Evolutionary conservation across 2,888 invertebrate species (phyloP), one percentile per base, ranked within the genome.

Genomic region (Lordiphosa fenestrarum): DNA sequence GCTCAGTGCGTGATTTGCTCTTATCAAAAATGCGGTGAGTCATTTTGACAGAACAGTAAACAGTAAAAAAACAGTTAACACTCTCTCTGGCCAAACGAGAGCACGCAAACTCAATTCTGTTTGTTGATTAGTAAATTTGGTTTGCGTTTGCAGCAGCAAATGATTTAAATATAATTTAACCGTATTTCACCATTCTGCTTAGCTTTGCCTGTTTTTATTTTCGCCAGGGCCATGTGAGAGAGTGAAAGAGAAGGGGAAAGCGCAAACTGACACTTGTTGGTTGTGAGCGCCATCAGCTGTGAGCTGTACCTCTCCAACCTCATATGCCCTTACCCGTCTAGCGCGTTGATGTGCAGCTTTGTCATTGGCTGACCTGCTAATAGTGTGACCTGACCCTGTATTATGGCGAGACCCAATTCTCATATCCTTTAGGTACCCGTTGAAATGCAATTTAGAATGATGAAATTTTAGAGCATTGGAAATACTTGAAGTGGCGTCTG

Each of bases 21-120:
- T 75, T 75, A 72, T 84, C 74, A 81, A 66, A 53, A 48, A 61
- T 41, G 61, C 67, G 73, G 81, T 77, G 77, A 77, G 84, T 77
- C 77, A 83, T 68, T 35, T 51, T 6, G 10, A 33, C 6, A 25
- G 30, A 49, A 15, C 12, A 25, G 2, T 25, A 30, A 9, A 30
- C 30, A 30, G 40, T 35, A 53, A 46, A 53, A 40, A 66, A 48
- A 48, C 33, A 35, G 36, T 53, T 40, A 64, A 46, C 40, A 33
- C 39, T 39, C 40, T 40, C 33, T 41, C 10, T 46, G n/a, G 9
- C 37, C 21, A 37, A 53, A n/a, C 33, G 23, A 33, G n/a, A 15
- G 46, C 30, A 25, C 44, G 37, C 42, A 21, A 23, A 6, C 12
- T 3, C 10, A 59, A 42, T 61, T 64, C 46, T 49, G 55, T 59